Evolutionary conservation across 2,113 vertebrate genomes (phyloP).

Genomic region (Oxyura jamaicensis): DNA sequence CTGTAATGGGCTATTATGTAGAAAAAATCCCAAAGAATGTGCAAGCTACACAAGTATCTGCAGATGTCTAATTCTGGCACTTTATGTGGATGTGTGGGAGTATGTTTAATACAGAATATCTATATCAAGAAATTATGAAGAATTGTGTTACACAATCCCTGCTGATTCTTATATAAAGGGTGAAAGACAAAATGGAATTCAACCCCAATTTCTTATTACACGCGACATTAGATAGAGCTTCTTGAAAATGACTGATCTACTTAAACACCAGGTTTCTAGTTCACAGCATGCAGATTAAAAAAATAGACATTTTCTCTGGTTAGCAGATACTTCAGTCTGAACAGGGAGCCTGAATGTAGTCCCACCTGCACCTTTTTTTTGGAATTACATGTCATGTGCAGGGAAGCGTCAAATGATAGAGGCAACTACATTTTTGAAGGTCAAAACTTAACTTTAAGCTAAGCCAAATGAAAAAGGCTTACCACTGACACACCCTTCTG

Average conservation of each 20-base stretch:
- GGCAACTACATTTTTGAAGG: not conserved
- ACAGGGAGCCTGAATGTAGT: not conserved
- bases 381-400: not conserved
- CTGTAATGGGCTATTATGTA: conserved; percentile 12
- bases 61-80: conserved; percentile 2
- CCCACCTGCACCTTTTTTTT: not conserved
- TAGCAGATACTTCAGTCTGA: not conserved
- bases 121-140: conserved; percentile 9
- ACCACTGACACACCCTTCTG: not conserved
- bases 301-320: not conserved
- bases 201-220: not conserved
- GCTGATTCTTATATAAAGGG: not conserved
- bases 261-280: not conserved
- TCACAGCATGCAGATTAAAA: not conserved
- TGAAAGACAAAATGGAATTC: conserved; percentile 12
- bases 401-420: not conserved
- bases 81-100: not conserved
- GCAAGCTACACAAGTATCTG: conserved; percentile 13
- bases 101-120: not conserved
- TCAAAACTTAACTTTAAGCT: not conserved
- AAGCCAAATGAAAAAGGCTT: not conserved
- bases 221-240: not conserved
- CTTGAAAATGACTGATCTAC: not conserved
- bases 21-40: not conserved
- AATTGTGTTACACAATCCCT: not conserved